These are phyloP conservation scores for Corbicula japonica DNA, from an alignment of 2,888 invertebrate genomes.

Conservation along the genomic window DNA sequence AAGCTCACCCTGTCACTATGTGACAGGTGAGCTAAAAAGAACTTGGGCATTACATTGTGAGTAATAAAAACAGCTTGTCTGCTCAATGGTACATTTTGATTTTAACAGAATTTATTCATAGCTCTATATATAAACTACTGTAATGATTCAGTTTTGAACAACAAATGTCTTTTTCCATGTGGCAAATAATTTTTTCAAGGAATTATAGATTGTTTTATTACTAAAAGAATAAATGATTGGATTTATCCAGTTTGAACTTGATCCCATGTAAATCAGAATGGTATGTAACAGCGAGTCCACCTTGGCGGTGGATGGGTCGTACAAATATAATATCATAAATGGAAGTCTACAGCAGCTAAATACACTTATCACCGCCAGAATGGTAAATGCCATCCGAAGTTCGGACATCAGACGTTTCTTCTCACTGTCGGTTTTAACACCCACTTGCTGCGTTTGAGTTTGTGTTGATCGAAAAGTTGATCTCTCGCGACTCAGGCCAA, in stretches of 20 bases:
- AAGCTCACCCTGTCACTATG: no score
- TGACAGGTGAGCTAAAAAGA: no score
- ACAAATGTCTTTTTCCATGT: slow-evolving; percentile 40
- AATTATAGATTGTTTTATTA: slow-evolving; percentile 50
- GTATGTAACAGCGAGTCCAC: slow-evolving; percentile 54
- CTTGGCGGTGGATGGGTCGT: slow-evolving; percentile 61
- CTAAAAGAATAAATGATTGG: slow-evolving; percentile 65
- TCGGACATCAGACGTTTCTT: slow-evolving; percentile 41
- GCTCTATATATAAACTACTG: no score
- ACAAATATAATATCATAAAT: slow-evolving; percentile 60
- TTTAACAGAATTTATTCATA: no score
- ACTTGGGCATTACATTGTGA: no score
- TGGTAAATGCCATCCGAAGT: slow-evolving; percentile 63
- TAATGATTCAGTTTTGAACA: no score
- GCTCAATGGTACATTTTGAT: no score
- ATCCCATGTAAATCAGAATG: slow-evolving; percentile 60
- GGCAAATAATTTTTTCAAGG: slow-evolving; percentile 32
- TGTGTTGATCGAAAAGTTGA: slow-evolving; percentile 16
- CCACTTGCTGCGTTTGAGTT: background rate
- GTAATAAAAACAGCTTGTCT: no score
- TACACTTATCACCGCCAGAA: slow-evolving; percentile 62
- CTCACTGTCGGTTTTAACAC: slow-evolving; percentile 50
- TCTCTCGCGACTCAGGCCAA: slow-evolving; percentile 34
- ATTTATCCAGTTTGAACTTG: slow-evolving; percentile 65
- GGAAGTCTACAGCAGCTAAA: slow-evolving; percentile 60